Percentiles rank a stretch among this genome's conserved stretches.
These are phyloP conservation scores for Galerucella calmariensis DNA, from an alignment of 2,888 invertebrate genomes.

Conservation along the genomic window DNA sequence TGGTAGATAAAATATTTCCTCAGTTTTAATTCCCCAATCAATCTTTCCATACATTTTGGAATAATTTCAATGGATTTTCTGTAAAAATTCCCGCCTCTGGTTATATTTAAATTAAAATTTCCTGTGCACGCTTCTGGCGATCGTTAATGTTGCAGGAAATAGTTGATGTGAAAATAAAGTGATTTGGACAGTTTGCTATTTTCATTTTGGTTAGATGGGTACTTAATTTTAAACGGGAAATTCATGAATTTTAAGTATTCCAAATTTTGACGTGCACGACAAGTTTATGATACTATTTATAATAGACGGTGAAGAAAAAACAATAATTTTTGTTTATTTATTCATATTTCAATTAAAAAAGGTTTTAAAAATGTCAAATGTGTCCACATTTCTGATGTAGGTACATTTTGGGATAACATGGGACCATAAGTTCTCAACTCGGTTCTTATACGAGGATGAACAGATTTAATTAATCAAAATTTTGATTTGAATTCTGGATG, in stretches of 20 bases:
- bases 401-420: no score
- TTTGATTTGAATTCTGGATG: no score
- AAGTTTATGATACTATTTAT: background rate
- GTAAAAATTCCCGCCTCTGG: background rate
- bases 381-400: no score
- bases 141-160: background rate
- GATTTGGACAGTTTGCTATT: slow-evolving; percentile 10
- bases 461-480: no score
- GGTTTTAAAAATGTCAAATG: no score
- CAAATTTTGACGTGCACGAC: background rate
- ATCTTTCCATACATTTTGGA: background rate
- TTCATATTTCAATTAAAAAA: no score
- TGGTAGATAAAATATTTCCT: no score
- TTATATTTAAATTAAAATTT: background rate
- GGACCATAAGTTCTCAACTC: no score
- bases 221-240: slow-evolving; percentile 9
- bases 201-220: slow-evolving; percentile 8
- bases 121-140: background rate
- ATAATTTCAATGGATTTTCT: background rate
- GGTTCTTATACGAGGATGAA: no score
- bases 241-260: background rate
- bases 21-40: no score
- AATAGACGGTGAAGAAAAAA: no score
- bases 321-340: no score
- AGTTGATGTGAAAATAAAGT: slow-evolving; percentile 10